Evolutionary conservation across 37 sponge, comb jelly and placozoan genomes (phyloP), one percentile per base, ranked within the genome.

Genomic region (Trichoplax adhaerens): DNA sequence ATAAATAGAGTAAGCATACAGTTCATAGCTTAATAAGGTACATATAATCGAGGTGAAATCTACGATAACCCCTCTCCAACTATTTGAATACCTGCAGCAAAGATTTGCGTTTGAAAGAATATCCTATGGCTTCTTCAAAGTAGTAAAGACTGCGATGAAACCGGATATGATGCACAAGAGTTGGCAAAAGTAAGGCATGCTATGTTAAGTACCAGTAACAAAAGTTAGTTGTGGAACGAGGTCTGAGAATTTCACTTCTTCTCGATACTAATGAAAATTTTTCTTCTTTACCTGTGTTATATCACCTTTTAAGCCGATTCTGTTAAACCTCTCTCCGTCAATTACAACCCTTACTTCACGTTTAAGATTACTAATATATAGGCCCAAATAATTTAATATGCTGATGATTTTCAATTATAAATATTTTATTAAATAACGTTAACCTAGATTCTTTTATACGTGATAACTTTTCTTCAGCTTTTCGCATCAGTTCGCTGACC

Each of bases 231-330:
- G 29, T 29, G 29, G 29, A 29, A 6, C 4, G 5, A 54, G 48
- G 29, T 53, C 2, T 2, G 66, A 67, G 53, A 64, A 57, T n/a
- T 55, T 2, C 50, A 48, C 54, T 3, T 49, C 51, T 66, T 48
- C 5, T 56, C 6, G 50, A 56, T 10, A 6, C 53, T 60, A 56
- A 50, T 57, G 8, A 5, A 54, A 1, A 8, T 10, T 2, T 0
- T 58, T 10, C 6, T 49, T 48, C 51, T 77, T 53, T 48, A 86
- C 86, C 72, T 83, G 80, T 29, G 69, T 65, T 1, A 83, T 8
- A 50, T 87, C 88, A 3, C 73, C 74, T 59, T 76, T 71, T 1
- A 87, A 54, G 2, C 88, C 88, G 4, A 76, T 80, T 51, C 53
- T 65, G 50, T 61, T n/a, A 70, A 67, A 77, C 3, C 81, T 72